Percentiles rank a stretch among this genome's conserved stretches.
phyloP scores from a whole-genome alignment of 2,888 invertebrate species.

The Drosophila imparisetae region DNA sequence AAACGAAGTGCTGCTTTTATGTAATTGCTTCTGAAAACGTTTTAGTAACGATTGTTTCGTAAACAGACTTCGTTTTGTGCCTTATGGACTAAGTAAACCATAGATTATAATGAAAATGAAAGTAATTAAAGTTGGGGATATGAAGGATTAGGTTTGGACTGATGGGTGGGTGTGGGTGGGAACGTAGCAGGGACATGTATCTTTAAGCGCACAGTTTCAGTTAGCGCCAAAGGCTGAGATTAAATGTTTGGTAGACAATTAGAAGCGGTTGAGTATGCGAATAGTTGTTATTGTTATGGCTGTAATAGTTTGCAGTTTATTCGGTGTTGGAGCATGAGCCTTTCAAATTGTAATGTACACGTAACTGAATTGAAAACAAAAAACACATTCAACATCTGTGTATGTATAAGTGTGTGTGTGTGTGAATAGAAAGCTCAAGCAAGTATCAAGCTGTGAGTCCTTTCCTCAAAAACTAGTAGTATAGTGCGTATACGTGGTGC shows the following conservation, averaged over 20 bases:
- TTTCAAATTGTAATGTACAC: constrained; percentile 52
- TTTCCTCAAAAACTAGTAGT: constrained; percentile 13
- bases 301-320: constrained; percentile 57
- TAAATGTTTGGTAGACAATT: constrained; percentile 62
- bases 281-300: constrained; percentile 38
- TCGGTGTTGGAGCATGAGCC: constrained; percentile 76
- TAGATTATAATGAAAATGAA: constrained; percentile 59
- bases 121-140: constrained; percentile 64
- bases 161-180: constrained; percentile 14
- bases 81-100: constrained; percentile 60
- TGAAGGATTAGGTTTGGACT: constrained; percentile 16
- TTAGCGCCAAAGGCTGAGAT: constrained; percentile 41
- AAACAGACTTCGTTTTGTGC: constrained; percentile 62
- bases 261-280: constrained; percentile 62
- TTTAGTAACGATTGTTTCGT: constrained; percentile 11
- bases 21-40: constrained; percentile 14
- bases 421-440: constrained; percentile 50
- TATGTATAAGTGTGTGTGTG: not conserved
- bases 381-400: constrained; percentile 35
- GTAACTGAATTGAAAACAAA: constrained; percentile 34
- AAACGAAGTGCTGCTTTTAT: constrained; percentile 67
- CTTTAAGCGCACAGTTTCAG: constrained; percentile 58
- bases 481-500: constrained; percentile 32
- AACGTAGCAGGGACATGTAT: constrained; percentile 45
- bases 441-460: constrained; percentile 56